These are phyloP conservation scores for Chrysolina oricalcia DNA, from an alignment of 2,888 invertebrate species.

Conservation along the genomic window DNA sequence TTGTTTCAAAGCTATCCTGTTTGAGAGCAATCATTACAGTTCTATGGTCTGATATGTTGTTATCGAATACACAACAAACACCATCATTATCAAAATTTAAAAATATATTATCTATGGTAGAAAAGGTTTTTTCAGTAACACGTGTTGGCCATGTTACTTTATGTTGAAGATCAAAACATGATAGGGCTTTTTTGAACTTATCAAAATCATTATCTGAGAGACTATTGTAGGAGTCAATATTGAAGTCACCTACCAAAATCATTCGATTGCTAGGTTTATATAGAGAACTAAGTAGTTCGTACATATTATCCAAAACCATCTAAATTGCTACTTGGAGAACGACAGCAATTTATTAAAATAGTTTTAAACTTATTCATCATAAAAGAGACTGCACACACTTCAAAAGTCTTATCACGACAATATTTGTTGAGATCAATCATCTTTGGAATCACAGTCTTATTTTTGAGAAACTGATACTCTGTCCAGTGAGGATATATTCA, in stretches of 20 bases:
- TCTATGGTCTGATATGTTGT: too few relatives aligned
- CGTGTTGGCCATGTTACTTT: conserved; percentile 27
- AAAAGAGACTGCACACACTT: conserved; percentile 27
- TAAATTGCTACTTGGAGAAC: conserved; percentile 24
- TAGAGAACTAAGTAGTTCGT: conserved; percentile 14
- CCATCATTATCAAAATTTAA: too few relatives aligned
- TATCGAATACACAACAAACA: too few relatives aligned
- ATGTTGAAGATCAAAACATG: conserved; percentile 24
- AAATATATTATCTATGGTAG: too few relatives aligned
- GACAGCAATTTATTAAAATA: conserved; percentile 20
- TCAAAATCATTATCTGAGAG: not conserved
- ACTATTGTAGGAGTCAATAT: conserved; percentile 21
- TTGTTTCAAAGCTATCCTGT: not conserved
- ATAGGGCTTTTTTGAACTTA: conserved; percentile 14
- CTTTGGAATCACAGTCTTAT: too few relatives aligned
- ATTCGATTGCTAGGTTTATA: conserved; percentile 16
- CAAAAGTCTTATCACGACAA: conserved; percentile 7
- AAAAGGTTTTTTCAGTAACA: conserved; percentile 19
- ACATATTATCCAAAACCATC: conserved; percentile 14
- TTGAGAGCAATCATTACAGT: conserved; percentile 22
- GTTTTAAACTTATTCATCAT: conserved; percentile 17
- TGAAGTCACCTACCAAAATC: conserved; percentile 15
- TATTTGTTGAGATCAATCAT: conserved; percentile 7
- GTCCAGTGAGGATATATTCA: too few relatives aligned
- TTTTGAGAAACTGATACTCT: too few relatives aligned